Percentiles rank a stretch among this genome's conserved stretches.
Evolutionary conservation across 2,113 vertebrate genomes (phyloP).

Genomic region (Gymnobelideus leadbeateri): DNA sequence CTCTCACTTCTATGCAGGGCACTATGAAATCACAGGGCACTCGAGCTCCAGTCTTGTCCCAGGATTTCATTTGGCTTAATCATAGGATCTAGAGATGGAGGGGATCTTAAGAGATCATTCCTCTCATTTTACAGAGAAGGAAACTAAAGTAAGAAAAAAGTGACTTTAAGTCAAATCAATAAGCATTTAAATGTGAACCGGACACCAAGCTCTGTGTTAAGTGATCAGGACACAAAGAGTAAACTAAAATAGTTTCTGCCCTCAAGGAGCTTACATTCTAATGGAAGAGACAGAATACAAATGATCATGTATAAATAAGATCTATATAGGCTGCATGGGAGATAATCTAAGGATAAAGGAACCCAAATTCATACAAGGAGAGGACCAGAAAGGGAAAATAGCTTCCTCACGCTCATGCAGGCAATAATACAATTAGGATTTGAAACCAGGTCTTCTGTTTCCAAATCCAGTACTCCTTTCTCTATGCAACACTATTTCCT

Average conservation of each 20-base stretch:
- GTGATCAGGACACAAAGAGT: not conserved
- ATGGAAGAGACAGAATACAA: not conserved
- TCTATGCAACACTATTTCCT: not conserved
- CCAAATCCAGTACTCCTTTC: conserved; percentile 9
- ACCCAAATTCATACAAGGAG: not conserved
- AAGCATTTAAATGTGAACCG: not conserved
- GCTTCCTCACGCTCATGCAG: accelerated
- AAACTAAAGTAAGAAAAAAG: not conserved
- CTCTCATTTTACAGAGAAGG: not conserved
- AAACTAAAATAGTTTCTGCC: not conserved
- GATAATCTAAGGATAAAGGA: not conserved
- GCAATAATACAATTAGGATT: not conserved
- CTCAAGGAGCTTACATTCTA: not conserved
- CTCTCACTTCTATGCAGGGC: no score
- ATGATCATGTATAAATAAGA: not conserved
- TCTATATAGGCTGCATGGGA: not conserved
- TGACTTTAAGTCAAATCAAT: not conserved
- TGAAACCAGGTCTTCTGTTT: conserved; percentile 30
- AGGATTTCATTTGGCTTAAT: no score
- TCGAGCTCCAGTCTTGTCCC: no score
- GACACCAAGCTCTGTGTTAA: not conserved
- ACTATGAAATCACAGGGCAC: no score
- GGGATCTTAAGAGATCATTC: no score
- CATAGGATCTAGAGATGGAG: no score
- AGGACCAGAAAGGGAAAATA: not conserved